Evolutionary conservation across 1,140 invertebrate species (phyloP), one percentile per base, ranked within the genome.

Genomic region (Zaprionus kolodkinae): DNA sequence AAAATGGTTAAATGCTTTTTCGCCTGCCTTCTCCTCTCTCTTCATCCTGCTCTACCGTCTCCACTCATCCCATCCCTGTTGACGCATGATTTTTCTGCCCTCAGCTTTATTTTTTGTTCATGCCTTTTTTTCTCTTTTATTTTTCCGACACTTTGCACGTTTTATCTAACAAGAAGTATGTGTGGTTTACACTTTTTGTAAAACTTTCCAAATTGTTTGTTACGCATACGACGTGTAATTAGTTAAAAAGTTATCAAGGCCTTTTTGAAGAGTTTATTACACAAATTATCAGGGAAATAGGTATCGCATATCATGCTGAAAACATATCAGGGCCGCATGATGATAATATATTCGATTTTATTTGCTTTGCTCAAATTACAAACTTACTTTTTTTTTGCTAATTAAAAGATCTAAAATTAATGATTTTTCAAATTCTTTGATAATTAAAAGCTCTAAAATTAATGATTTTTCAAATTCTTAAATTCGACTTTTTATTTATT

Each of bases 1-100:
- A 78, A 80, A 87, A 88, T 78, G 69, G 84, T 84, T 85, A 84
- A 85, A 85, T 85, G 81, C 72, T 75, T 75, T 75, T 78, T 81
- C 66, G 71, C 73, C 52, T 45, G 13, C n/a, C 6, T 0, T 15
- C 40, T n/a, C 13, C 12, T 40, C 40, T 15, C 45, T 50, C 45
- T 27, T 4, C 25, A 27, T 27, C 9, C 17, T n/a, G n/a, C n/a
- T 48, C 45, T 48, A 3, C 3, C 3, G 3, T 11, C 11, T 50
- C 45, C 17, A 7, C 1, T 50, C 40, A 45, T 50, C 45, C 21
- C 45, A 17, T 50, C 67, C 4, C 27, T n/a, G 52, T 54, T 82
- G 79, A 68, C 75, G 63, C 76, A 67, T 79, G 79, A 79, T 79
- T 73, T 79, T 61, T 73, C 45, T 72, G 43, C 38, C 54, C 15